A percentile compares a stretch with the other conserved stretches of the same genome.
phyloP scores from a whole-genome alignment of 2,113 vertebrate species.

The Aptenodytes patagonicus region DNA sequence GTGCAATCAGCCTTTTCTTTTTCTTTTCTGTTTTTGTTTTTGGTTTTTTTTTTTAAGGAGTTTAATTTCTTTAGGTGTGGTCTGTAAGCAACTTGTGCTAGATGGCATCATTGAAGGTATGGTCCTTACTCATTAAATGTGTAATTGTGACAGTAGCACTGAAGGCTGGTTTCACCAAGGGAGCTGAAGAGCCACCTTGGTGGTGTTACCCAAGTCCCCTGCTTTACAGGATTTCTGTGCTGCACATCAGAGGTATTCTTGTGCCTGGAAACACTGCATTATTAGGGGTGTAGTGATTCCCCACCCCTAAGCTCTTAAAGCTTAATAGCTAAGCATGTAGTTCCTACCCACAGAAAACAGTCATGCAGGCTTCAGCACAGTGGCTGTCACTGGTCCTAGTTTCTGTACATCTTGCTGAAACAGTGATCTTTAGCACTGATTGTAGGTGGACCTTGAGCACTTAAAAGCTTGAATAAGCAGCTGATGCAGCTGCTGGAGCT shows the following conservation, averaged over 20 bases:
- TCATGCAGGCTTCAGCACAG: not conserved
- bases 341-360: not conserved
- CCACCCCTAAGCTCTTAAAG: not conserved
- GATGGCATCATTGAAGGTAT: not conserved
- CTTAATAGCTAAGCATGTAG: not conserved
- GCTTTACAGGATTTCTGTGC: not conserved
- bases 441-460: not conserved
- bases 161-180: not conserved
- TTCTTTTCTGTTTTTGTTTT: not conserved
- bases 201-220: rapidly evolving
- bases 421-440: not conserved
- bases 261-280: not conserved
- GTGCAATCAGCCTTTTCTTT: not conserved
- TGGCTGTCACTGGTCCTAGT: not conserved
- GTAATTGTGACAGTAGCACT: not conserved
- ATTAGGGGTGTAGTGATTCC: not conserved
- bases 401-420: not conserved
- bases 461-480: not conserved
- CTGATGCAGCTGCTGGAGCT: not conserved
- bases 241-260: not conserved
- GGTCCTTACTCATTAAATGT: not conserved
- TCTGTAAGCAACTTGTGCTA: not conserved
- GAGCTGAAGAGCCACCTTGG: not conserved
- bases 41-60: too few species aligned
- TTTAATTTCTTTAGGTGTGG: slow-evolving; percentile 19